Evolutionary conservation across 35 echinoderm and acorn worm genomes (phyloP).

Genomic region (Heliocidaris erythrogramma): DNA sequence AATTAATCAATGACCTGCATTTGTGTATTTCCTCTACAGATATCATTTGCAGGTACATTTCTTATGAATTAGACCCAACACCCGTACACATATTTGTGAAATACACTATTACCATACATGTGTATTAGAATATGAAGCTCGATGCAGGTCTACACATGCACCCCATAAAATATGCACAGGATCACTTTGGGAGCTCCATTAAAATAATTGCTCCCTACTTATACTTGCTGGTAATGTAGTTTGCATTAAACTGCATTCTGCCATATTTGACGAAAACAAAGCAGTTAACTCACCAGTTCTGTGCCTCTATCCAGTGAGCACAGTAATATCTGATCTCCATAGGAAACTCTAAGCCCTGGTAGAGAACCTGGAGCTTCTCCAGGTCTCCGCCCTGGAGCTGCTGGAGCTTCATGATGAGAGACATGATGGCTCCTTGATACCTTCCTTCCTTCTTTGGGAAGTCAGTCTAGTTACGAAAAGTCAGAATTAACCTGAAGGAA

Average conservation of each 20-base stretch:
- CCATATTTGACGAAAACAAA: background rate
- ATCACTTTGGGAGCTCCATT: background rate
- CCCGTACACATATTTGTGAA: no score
- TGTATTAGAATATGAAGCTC: no score
- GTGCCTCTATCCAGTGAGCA: constrained; percentile 83
- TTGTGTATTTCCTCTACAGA: no score
- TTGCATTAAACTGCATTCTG: background rate
- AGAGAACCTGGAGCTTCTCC: constrained; percentile 70
- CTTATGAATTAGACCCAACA: no score
- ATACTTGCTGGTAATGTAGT: background rate
- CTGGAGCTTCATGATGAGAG: constrained; percentile 76
- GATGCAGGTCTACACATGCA: background rate
- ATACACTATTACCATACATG: no score
- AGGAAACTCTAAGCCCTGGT: constrained; percentile 69
- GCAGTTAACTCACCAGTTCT: constrained; percentile 71
- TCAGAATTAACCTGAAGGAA: background rate
- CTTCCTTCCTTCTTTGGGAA: background rate
- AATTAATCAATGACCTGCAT: no score
- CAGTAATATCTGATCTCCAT: constrained; percentile 92
- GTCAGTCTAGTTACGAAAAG: background rate
- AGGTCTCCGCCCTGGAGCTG: constrained; percentile 79
- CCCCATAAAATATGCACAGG: background rate
- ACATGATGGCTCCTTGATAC: constrained; percentile 49
- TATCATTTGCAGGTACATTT: no score
- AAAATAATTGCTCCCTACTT: background rate